Base-by-base conservation (phyloP, 2,113 vertebrate species). In the Ophiodon elongatus region DNA sequence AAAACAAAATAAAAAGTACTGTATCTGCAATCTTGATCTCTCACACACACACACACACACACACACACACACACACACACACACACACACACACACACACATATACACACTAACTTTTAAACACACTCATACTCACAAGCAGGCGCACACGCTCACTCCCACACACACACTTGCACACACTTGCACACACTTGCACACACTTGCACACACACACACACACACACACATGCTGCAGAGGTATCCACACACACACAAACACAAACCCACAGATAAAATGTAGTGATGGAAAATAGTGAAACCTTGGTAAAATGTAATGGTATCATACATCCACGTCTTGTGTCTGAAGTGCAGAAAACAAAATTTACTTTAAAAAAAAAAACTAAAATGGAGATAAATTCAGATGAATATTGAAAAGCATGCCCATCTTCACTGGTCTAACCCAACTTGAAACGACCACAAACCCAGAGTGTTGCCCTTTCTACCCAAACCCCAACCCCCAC, bases 301-400 rank as follows among this genome's bases (percentile, higher is more conserved):
- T 86, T 95, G 93, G 83, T 88, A 64, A 94, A 93, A 92, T 92
- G 88, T 89, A 93, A 91, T 85, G 86, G 85, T 89, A 92, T 91
- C 88, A 93, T 94, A 94, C 93, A 93, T 94, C 92, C 91, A 89
- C 85, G 59, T 93, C 84, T 88, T 88, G 84, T 88, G 92, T 93
- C 77, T 92, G 91, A 94, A 93, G 89, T 94, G 92, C 95, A 94
- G 93, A 89, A 95, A 95, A 92, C 73, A 91, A 93, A 92, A 88
- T 64, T 54, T 75, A 82, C 77, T 50, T 67, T 27, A 76, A 47
- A 45, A 17, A 82, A 85, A 50, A 17, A 77, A 89, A 86, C 76
- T 82, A 86, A 85, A 92, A 77, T 84, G 64, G 76, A 94, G 76
- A 90, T 89, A 85, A 92, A 92, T 77, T 92, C 92, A 85, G 90